Evolutionary conservation across 2,797 vertebrate genomes (phyloP), one percentile per base, ranked within the genome.

Genomic region (Melanotaenia boesemani): DNA sequence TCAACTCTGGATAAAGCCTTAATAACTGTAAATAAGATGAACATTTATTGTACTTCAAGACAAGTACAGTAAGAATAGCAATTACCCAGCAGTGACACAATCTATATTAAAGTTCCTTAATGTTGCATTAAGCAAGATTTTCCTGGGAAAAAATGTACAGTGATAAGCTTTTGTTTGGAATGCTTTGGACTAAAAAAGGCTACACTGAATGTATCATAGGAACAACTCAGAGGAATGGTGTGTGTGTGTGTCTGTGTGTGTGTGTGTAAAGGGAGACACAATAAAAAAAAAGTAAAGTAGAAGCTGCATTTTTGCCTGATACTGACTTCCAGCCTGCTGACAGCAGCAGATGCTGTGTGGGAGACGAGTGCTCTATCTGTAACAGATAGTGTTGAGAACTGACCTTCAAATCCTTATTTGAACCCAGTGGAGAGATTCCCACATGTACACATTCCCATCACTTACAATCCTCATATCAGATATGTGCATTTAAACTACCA

Each of bases 271-370:
- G 41, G 22, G 59, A 80, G 68, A 66, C 46, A 30, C 26, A 36
- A n/a, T 61, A 48, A 2, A 78, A 68, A 48, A 44, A 10, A 41
- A 48, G 20, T 8, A 13, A 73, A 80, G 57, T 46, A 77, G 65
- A 77, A 37, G 54, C 16, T 76, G 63, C 61, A 54, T 87, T 84
- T 83, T 57, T 76, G 54, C 46, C 62, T 70, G 63, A 70, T 79
- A 71, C 67, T 68, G 78, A 75, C 72, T 48, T 11, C 20, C 44
- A 68, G 76, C 58, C 63, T 79, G 75, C 81, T 81, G 75, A 84
- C 73, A 50, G 77, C 60, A 83, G 70, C 83, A 79, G 70, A 79
- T 64, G 65, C 85, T 76, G 77, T 84, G 85, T 87, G 84, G 76
- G 86, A 85, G 79, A 80, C 56, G 56, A 84, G 77, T 70, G 79